Conservation (phyloP, 92 coral and sea anemone species). For the Anthopleura xanthogrammica region DNA sequence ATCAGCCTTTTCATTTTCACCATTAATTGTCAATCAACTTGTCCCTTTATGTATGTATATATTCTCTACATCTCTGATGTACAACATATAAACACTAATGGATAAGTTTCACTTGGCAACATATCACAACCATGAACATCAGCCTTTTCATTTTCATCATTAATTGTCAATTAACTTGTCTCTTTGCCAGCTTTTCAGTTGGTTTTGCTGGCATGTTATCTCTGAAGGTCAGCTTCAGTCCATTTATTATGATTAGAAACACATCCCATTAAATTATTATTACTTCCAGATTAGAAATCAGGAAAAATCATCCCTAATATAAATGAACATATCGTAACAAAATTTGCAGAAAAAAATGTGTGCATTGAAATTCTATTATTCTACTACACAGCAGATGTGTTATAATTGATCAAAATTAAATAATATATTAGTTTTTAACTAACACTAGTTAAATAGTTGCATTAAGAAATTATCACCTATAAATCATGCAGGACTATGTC, state of each 20-base stretch:
- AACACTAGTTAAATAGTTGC: no score
- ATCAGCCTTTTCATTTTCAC: neutral
- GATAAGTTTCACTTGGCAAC: neutral
- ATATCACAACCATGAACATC: neutral
- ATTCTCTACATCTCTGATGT: neutral
- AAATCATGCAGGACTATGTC: no score
- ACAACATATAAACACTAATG: neutral
- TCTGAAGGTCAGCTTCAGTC: neutral
- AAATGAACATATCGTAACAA: no score
- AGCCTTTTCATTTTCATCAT: neutral
- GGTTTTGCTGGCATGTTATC: neutral
- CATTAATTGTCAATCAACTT: neutral
- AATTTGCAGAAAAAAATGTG: no score
- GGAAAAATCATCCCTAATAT: neutral
- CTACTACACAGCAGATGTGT: no score
- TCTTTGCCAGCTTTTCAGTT: constrained; percentile 7
- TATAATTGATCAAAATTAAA: no score
- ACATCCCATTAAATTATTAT: neutral
- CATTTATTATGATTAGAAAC: neutral
- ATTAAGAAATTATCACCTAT: no score
- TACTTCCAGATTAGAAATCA: neutral
- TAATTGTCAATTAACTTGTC: constrained; percentile 1
- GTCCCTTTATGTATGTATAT: neutral
- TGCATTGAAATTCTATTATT: no score
- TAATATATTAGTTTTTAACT: no score